Conservation (phyloP, 2,113 vertebrate species). For the Echinops telfairi region DNA sequence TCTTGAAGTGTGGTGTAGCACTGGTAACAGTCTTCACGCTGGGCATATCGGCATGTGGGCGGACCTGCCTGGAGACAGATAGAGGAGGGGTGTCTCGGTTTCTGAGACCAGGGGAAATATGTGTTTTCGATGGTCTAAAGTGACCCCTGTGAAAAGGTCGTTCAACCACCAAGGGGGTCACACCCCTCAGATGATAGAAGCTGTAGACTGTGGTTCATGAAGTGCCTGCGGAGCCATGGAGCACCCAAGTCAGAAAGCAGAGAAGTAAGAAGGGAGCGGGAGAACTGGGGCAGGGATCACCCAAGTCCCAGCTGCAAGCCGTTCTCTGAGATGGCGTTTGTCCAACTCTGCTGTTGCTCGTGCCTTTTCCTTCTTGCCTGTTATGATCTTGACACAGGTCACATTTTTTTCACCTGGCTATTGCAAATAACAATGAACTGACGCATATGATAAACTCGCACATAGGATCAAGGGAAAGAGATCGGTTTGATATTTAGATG, state of each 20-base stretch:
- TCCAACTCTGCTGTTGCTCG: too few relatives aligned
- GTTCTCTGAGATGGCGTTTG: rapidly evolving
- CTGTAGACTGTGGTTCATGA: not conserved
- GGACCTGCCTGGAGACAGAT: too few relatives aligned
- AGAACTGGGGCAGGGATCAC: rapidly evolving
- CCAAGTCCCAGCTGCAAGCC: not conserved
- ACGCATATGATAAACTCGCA: too few relatives aligned
- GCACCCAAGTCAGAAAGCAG: not conserved
- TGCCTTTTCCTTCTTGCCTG: not conserved
- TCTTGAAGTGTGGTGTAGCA: too few relatives aligned
- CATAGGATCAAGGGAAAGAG: not conserved
- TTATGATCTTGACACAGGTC: not conserved
- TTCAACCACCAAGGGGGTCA: too few relatives aligned
- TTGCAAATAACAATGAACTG: not conserved
- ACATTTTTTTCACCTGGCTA: not conserved
- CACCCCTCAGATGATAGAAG: not conserved
- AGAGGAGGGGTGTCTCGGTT: too few relatives aligned
- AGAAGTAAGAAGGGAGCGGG: not conserved
- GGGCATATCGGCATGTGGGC: too few relatives aligned
- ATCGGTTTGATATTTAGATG: not conserved
- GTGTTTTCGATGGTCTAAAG: too few relatives aligned
- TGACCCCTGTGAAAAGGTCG: too few relatives aligned
- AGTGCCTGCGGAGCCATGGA: not conserved
- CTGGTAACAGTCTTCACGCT: too few relatives aligned
- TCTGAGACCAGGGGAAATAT: too few relatives aligned